phyloP scores from a whole-genome alignment of 2,888 invertebrate species.

The Oscheius sp. region DNA sequence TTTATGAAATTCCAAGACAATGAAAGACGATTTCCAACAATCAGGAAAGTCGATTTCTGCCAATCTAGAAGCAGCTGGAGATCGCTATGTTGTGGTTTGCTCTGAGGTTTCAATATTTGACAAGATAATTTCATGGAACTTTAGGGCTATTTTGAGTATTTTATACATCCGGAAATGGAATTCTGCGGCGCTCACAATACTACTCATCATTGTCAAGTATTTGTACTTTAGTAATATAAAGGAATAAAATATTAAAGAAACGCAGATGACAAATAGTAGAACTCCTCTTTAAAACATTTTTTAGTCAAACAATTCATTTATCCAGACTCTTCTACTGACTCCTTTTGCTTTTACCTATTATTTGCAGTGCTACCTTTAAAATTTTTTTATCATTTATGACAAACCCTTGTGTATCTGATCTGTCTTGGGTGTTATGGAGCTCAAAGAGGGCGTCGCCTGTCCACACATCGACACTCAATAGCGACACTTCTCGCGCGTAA shows the following conservation, averaged over 20 bases:
- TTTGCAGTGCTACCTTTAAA: no score
- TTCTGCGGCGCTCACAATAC: slow-evolving; percentile 22
- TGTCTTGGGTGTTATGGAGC: no score
- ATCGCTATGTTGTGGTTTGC: slow-evolving; percentile 24
- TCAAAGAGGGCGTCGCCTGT: slow-evolving; percentile 15
- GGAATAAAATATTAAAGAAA: not conserved
- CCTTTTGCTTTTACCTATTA: no score
- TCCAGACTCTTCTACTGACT: no score
- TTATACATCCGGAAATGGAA: slow-evolving; percentile 24
- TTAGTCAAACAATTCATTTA: no score
- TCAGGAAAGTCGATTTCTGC: slow-evolving; percentile 19
- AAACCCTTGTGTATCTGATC: no score
- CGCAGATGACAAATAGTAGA: not conserved
- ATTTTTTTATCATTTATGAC: no score
- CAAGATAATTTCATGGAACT: not conserved
- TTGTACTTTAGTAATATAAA: slow-evolving; percentile 8
- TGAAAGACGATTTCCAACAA: slow-evolving; percentile 1
- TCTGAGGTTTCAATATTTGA: not conserved
- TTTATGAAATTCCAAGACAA: not conserved
- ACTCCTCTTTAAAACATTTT: no score
- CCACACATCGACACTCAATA: slow-evolving; percentile 14
- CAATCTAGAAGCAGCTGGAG: slow-evolving; percentile 11
- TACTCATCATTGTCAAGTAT: slow-evolving; percentile 24
- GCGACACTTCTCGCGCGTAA: slow-evolving; percentile 30
- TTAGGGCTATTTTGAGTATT: slow-evolving; percentile 20